These are phyloP conservation scores for Ormyrus thymus DNA, from an alignment of 2,888 invertebrate species.

Conservation along the genomic window DNA sequence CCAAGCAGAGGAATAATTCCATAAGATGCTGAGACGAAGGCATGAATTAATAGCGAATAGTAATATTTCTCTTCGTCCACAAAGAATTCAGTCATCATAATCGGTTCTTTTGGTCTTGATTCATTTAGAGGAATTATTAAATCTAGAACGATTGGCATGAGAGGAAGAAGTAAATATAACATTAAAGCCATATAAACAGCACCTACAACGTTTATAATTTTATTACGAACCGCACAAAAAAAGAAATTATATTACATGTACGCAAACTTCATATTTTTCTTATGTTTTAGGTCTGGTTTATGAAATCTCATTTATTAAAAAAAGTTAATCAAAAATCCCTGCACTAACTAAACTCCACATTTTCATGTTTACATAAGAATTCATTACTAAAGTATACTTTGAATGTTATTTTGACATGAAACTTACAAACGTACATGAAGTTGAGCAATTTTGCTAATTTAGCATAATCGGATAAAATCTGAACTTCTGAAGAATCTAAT, in stretches of 20 bases:
- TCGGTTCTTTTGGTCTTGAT: slow-evolving; percentile 46
- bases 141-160: slow-evolving; percentile 53
- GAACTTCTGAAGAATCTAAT: background rate
- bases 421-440: slow-evolving; percentile 19
- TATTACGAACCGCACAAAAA: too few species aligned
- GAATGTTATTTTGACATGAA: background rate
- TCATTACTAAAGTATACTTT: background rate
- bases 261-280: background rate
- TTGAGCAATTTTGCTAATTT: background rate
- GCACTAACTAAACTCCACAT: too few species aligned
- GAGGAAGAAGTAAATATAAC: slow-evolving; percentile 14
- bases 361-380: background rate
- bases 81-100: slow-evolving; percentile 56
- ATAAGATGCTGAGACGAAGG: slow-evolving; percentile 8
- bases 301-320: background rate
- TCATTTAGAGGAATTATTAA: slow-evolving; percentile 53
- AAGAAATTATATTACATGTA: too few species aligned
- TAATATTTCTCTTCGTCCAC: slow-evolving; percentile 57
- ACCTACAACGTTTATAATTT: background rate
- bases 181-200: background rate
- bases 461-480: slow-evolving; percentile 2
- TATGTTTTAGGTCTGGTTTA: background rate
- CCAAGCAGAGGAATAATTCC: slow-evolving; percentile 19
- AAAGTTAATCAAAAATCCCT: too few species aligned
- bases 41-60: slow-evolving; percentile 36